Evolutionary conservation across 2,113 vertebrate species (phyloP).

Genomic region (Chloebia gouldiae): DNA sequence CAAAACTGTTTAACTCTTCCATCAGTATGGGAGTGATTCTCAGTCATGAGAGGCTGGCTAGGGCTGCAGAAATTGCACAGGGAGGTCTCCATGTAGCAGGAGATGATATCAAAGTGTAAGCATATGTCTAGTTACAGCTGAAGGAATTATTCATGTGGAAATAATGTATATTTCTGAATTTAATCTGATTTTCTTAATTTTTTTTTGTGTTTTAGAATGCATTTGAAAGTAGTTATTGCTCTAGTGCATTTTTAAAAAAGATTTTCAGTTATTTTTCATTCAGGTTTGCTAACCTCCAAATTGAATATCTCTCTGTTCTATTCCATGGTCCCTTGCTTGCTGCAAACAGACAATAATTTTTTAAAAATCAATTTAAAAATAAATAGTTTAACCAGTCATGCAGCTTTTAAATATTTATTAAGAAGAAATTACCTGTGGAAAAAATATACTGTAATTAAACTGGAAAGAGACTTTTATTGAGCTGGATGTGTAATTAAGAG

Average conservation of each 20-base stretch:
- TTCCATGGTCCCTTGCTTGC: not conserved
- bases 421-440: not conserved
- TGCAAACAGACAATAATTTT: not conserved
- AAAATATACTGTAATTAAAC: not conserved
- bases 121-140: not conserved
- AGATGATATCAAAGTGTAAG: not conserved
- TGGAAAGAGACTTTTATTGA: not conserved
- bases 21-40: not conserved
- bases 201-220: not conserved
- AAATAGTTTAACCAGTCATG: not conserved
- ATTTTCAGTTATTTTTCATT: not conserved
- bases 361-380: fast-evolving
- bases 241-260: not conserved
- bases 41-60: not conserved
- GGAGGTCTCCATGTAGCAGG: not conserved
- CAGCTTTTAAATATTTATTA: not conserved
- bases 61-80: not conserved
- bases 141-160: not conserved
- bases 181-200: not conserved
- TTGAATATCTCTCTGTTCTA: not conserved
- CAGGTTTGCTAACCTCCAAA: not conserved
- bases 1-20: not conserved
- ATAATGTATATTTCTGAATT: not conserved
- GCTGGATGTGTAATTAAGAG: not conserved
- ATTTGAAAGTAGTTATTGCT: not conserved